A percentile compares a stretch with the other conserved stretches of the same genome.
Evolutionary conservation across 2,797 vertebrate species (phyloP).

Genomic region (Okamejei kenojei): DNA sequence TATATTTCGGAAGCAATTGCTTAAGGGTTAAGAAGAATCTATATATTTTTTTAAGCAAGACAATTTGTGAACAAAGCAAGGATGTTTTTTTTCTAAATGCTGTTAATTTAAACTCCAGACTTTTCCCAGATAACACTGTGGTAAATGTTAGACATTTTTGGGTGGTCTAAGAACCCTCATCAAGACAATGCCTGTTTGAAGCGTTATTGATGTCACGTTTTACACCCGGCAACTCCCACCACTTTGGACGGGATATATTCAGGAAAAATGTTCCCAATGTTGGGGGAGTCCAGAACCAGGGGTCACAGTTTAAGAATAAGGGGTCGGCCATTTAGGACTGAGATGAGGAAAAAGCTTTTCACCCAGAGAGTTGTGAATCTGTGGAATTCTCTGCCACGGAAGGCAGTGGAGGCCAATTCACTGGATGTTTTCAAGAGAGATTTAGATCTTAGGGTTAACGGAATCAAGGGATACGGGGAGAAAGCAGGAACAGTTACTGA

Average conservation of each 20-base stretch:
- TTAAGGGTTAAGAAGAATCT: slow-evolving; percentile 30
- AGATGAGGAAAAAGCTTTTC: no score
- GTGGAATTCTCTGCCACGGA: no score
- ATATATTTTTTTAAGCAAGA: not conserved
- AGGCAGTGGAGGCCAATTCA: no score
- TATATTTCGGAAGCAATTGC: slow-evolving; percentile 24
- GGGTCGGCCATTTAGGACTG: no score
- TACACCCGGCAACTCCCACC: not conserved
- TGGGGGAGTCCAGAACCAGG: no score
- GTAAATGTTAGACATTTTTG: not conserved
- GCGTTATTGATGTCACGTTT: not conserved
- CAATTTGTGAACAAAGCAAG: slow-evolving; percentile 12
- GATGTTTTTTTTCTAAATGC: not conserved
- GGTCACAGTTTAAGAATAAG: no score
- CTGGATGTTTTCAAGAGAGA: no score
- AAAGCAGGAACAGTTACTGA: no score
- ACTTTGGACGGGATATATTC: not conserved
- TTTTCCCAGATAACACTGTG: not conserved
- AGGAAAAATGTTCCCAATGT: no score
- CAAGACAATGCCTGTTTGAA: not conserved
- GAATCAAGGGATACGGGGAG: no score
- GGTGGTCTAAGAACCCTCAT: slow-evolving; percentile 5
- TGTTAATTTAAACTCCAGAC: slow-evolving; percentile 23
- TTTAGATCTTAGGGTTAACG: no score
- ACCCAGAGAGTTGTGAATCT: no score